Evolutionary conservation across 2,113 vertebrate species (phyloP).

Genomic region (Actenoides lindsayi): DNA sequence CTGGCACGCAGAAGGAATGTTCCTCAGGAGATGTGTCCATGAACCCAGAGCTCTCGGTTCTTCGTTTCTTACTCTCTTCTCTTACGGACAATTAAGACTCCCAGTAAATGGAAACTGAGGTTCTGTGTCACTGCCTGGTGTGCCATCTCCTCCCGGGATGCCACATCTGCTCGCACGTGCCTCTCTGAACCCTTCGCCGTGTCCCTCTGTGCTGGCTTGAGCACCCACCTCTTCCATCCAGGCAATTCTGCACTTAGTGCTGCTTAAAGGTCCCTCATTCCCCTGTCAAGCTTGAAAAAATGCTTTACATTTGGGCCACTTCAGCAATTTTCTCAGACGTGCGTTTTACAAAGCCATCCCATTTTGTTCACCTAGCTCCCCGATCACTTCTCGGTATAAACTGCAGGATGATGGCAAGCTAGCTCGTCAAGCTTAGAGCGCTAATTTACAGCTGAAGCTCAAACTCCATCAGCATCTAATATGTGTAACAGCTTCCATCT

Average conservation of each 20-base stretch:
- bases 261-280: not conserved
- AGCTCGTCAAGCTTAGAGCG: not conserved
- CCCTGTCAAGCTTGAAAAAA: not conserved
- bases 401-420: not conserved
- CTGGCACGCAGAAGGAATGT: not conserved
- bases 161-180: not conserved
- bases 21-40: not conserved
- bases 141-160: not conserved
- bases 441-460: not conserved
- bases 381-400: not conserved
- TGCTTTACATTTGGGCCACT: not conserved
- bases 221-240: not conserved
- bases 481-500: not conserved
- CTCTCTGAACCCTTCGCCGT: not conserved
- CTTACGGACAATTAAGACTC: fast-evolving
- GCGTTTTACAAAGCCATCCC: not conserved
- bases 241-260: not conserved
- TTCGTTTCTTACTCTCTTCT: too few relatives aligned
- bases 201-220: not conserved
- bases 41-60: not conserved
- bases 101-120: not conserved
- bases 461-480: not conserved
- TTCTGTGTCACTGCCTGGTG: not conserved
- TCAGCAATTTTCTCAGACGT: not conserved
- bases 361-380: not conserved